Conservation (phyloP, 2,888 invertebrate genomes). For the Epinotia demarniana region DNA sequence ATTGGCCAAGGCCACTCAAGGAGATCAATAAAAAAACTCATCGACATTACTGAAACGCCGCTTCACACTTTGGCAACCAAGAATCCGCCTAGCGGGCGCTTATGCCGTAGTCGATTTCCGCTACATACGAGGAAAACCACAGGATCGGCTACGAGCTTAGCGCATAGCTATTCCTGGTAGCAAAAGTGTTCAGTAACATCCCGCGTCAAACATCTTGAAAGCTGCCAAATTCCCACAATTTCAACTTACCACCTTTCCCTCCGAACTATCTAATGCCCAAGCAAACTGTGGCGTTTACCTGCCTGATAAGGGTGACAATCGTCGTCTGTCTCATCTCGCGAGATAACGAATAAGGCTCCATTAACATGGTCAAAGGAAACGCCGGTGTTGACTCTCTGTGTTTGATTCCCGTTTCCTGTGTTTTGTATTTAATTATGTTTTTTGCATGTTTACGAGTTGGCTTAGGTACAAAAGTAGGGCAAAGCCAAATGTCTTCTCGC, state of each 20-base stretch:
- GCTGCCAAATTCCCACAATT: conserved; percentile 5
- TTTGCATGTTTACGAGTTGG: conserved; percentile 22
- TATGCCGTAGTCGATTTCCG: too few species aligned
- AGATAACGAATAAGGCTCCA: conserved; percentile 68
- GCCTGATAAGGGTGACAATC: conserved; percentile 66
- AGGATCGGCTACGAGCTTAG: too few species aligned
- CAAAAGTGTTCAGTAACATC: not conserved
- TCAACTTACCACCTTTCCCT: conserved; percentile 35
- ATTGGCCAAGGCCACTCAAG: not conserved
- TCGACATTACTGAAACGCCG: not conserved
- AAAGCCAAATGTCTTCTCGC: too few species aligned
- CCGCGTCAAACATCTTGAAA: not conserved
- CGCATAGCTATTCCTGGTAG: too few species aligned
- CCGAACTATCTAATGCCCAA: conserved; percentile 61
- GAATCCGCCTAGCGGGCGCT: too few species aligned
- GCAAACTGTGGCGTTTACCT: conserved; percentile 65
- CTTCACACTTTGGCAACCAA: too few species aligned
- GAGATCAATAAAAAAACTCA: not conserved
- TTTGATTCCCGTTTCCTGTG: conserved; percentile 69
- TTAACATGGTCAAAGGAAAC: conserved; percentile 76
- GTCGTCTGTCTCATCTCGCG: conserved; percentile 61
- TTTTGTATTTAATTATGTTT: conserved; percentile 55
- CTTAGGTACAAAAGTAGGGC: too few species aligned
- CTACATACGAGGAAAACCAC: too few species aligned
- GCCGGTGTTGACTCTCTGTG: conserved; percentile 66